Evolutionary conservation across 2,888 invertebrate genomes (phyloP).

Genomic region (Watsonalla cultraria): DNA sequence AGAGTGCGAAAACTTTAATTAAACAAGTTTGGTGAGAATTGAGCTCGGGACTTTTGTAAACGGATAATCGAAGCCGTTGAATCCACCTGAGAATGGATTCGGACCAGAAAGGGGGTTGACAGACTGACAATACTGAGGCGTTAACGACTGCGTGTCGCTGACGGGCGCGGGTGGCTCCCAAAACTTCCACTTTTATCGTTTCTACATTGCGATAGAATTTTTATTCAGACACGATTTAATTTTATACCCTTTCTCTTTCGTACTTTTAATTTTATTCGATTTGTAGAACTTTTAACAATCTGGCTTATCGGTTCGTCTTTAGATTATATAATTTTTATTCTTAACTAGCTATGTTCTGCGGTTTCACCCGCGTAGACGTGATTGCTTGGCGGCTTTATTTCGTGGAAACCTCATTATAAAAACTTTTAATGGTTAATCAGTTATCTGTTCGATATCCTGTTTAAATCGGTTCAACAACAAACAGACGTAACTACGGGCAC

Average conservation of each 20-base stretch:
- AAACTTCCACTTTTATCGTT: conserved; percentile 8
- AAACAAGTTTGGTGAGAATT: conserved; percentile 75
- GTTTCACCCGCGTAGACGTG: too few species aligned
- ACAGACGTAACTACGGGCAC: too few species aligned
- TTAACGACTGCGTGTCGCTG: conserved; percentile 11
- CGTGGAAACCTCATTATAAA: too few species aligned
- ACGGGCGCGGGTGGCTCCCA: conserved; percentile 15
- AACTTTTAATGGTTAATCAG: too few species aligned
- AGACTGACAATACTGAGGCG: conserved; percentile 30
- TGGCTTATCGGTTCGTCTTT: too few species aligned
- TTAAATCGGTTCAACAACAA: too few species aligned
- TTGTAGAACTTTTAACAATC: neutral
- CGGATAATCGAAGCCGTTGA: conserved; percentile 71
- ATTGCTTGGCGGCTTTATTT: too few species aligned
- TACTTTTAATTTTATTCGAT: neutral
- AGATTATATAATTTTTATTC: too few species aligned
- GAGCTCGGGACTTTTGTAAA: conserved; percentile 71
- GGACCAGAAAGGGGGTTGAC: conserved; percentile 37
- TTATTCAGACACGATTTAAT: conserved; percentile 17
- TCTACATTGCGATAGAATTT: conserved; percentile 41
- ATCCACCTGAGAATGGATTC: conserved; percentile 64
- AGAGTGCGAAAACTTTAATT: conserved; percentile 78
- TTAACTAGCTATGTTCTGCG: too few species aligned
- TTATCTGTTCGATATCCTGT: too few species aligned
- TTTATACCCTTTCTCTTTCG: neutral